Percentiles rank a stretch among this genome's conserved stretches.
Conservation (phyloP, 1,140 invertebrate genomes). For the Hycleus cichorii region DNA sequence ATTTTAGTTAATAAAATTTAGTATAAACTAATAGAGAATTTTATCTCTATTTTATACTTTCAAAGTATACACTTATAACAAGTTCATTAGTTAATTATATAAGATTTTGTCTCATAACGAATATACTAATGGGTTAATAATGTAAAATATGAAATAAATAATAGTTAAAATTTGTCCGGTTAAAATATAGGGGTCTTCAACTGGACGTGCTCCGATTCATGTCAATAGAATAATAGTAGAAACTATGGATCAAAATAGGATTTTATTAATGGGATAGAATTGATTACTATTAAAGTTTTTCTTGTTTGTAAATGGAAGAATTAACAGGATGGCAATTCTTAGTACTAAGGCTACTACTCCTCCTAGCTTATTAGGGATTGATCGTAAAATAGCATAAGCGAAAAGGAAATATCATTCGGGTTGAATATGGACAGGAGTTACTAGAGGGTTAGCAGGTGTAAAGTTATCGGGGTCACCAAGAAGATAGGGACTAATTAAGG, state of each 20-base stretch:
- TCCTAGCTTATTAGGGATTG: too few species aligned
- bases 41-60: constrained; percentile 53
- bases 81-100: constrained; percentile 50
- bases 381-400: too few species aligned
- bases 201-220: constrained; percentile 56
- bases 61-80: constrained; percentile 55
- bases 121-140: constrained; percentile 43
- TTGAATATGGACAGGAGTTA: too few species aligned
- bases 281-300: constrained; percentile 45
- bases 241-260: constrained; percentile 51
- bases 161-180: constrained; percentile 52
- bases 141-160: constrained; percentile 50
- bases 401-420: too few species aligned
- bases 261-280: constrained; percentile 53
- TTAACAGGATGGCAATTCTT: constrained; percentile 53
- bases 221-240: constrained; percentile 50
- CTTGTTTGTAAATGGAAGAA: constrained; percentile 47
- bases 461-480: constrained; percentile 63
- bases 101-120: constrained; percentile 47
- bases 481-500: constrained; percentile 44
- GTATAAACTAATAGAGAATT: not conserved
- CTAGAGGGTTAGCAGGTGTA: constrained; percentile 57
- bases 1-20: too few species aligned
- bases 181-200: constrained; percentile 54
- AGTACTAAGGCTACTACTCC: too few species aligned